Conservation (phyloP, 1,140 invertebrate genomes). For the Eupeodes corollae region DNA sequence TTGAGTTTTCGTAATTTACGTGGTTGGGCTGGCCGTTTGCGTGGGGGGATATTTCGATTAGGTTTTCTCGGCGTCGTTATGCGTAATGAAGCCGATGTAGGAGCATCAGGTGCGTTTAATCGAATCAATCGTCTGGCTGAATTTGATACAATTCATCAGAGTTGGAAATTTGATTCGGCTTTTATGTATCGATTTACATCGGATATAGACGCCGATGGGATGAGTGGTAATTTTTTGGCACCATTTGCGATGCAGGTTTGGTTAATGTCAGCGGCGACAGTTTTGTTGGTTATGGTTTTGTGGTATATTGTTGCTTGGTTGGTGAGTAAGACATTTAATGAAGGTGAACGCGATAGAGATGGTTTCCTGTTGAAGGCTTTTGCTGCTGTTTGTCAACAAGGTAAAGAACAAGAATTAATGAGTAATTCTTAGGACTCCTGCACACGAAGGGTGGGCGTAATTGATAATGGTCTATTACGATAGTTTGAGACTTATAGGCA, state of each 20-base stretch:
- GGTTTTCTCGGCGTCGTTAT: conserved; percentile 26
- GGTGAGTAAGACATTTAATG: too few relatives aligned
- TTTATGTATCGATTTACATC: conserved; percentile 28
- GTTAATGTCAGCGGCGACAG: conserved; percentile 11
- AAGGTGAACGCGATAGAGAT: neutral
- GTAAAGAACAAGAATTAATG: too few relatives aligned
- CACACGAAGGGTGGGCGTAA: too few relatives aligned
- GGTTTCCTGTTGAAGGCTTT: conserved; percentile 11
- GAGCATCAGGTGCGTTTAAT: conserved; percentile 28
- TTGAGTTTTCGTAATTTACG: conserved; percentile 28
- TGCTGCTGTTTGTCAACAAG: conserved; percentile 28
- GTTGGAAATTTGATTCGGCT: conserved; percentile 31
- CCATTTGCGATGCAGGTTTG: conserved; percentile 26
- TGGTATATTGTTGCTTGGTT: conserved; percentile 13
- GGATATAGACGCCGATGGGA: conserved; percentile 19
- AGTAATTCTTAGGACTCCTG: too few relatives aligned
- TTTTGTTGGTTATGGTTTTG: conserved; percentile 14
- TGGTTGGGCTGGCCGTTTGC: conserved; percentile 31
- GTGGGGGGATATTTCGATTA: conserved; percentile 22
- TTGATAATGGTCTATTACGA: too few relatives aligned
- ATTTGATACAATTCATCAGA: conserved; percentile 29
- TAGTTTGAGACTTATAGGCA: too few relatives aligned
- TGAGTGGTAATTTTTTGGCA: conserved; percentile 25
- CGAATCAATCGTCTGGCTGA: conserved; percentile 26
- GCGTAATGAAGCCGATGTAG: conserved; percentile 30